A percentile compares a stretch with the other conserved stretches of the same genome.
Conservation (phyloP, 2,797 vertebrate genomes). For the Austrolebias charrua region DNA sequence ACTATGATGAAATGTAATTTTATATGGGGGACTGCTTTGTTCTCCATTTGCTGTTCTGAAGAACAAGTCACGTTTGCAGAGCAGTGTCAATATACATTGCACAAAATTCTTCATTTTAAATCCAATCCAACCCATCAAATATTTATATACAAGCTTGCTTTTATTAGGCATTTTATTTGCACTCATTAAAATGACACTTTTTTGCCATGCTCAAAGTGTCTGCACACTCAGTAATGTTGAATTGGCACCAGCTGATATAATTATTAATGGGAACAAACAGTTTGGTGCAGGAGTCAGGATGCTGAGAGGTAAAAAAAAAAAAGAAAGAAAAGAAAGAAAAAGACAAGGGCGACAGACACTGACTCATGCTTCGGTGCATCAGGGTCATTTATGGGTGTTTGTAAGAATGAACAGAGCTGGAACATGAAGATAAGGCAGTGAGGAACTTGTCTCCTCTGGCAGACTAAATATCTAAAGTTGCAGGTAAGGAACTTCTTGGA, state of each 20-base stretch:
- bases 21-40: neutral
- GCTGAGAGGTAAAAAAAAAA: too few relatives aligned
- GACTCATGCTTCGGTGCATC: neutral
- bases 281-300: too few relatives aligned
- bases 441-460: constrained; percentile 15
- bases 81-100: too few relatives aligned
- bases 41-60: neutral
- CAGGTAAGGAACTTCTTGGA: constrained; percentile 13
- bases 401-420: constrained; percentile 40
- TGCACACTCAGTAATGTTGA: neutral
- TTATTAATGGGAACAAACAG: too few relatives aligned
- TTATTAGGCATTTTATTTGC: neutral
- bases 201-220: too few relatives aligned
- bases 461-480: constrained; percentile 14
- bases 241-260: too few relatives aligned
- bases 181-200: too few relatives aligned
- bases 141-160: neutral
- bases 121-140: neutral
- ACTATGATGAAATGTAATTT: neutral
- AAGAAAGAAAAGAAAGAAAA: too few relatives aligned
- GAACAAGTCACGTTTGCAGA: neutral
- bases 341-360: neutral
- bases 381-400: constrained; percentile 43
- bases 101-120: neutral
- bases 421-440: constrained; percentile 50